phyloP scores from a whole-genome alignment of 2,797 vertebrate species.

The Arctocebus calabarensis region DNA sequence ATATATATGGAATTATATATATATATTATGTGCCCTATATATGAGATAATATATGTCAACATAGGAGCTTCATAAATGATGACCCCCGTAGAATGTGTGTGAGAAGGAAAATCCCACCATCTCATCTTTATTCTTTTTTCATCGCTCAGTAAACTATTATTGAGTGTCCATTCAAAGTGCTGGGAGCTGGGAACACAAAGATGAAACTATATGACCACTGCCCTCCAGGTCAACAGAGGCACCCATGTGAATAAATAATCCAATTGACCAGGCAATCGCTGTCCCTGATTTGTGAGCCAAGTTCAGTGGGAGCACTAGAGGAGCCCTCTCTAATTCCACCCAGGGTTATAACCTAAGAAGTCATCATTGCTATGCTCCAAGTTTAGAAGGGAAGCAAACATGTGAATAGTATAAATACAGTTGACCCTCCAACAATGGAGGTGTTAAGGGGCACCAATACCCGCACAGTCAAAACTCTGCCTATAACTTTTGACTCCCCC shows the following conservation, averaged over 20 bases:
- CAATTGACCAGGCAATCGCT: fast-evolving
- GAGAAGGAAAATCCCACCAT: background rate
- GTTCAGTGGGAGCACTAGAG: background rate
- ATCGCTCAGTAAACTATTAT: background rate
- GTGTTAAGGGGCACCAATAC: background rate
- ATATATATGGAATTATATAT: too few relatives aligned
- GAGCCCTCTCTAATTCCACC: background rate
- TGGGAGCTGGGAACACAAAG: background rate
- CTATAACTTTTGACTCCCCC: background rate
- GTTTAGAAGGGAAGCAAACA: background rate
- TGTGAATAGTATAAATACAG: background rate
- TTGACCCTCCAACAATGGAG: background rate
- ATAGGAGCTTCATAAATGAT: background rate
- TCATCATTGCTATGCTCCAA: background rate
- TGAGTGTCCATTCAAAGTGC: background rate
- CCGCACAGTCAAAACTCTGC: background rate
- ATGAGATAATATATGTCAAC: background rate
- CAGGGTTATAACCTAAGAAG: background rate
- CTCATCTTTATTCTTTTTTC: background rate
- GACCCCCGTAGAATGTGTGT: fast-evolving
- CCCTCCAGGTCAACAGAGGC: background rate
- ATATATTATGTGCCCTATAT: too few relatives aligned
- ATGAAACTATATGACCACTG: background rate
- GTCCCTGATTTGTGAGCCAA: fast-evolving
- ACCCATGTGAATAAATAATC: background rate